Evolutionary conservation across 2,113 vertebrate genomes (phyloP), one percentile per base, ranked within the genome.

Genomic region (Poeciliopsis occidentalis): DNA sequence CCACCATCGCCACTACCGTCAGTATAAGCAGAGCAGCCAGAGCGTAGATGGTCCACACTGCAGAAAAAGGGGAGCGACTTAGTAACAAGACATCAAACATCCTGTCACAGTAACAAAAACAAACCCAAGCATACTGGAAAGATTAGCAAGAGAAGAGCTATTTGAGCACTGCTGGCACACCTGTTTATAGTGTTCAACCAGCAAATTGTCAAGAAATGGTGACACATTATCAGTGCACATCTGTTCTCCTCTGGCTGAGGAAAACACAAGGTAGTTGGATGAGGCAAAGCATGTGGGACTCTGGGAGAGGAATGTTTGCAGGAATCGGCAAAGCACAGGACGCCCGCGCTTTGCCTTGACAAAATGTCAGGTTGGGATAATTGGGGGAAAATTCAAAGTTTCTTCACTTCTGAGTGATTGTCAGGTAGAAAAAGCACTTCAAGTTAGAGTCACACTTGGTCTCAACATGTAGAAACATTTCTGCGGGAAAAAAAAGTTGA

Each of bases 11-110:
- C 37, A 97, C 96, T 60, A 96, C 95, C 0, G 96, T 97, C 44
- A 99, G 92, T 69, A 96, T 95, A 82, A 99, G 95, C 66, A 99
- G 95, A 2, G 95, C 96, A 22, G 96, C 96, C 67, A 99, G 95
- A 4, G 96, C 96, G 0, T 98, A 99, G 67, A 99, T 96, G 71
- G 96, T 98, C 97, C 97, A 98, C 82, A 97, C 97, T 99, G 77
- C 47, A 63, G 73, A 72, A 69, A 88, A 47, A 19, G 44, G 63
- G 60, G 64, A 75, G 60, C 8, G 10, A 64, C 7, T 57, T 27
- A 64, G 37, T 2, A 69, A 69, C 34, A 67, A 79, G 79, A 78
- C 77, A 72, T 85, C 75, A 87, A 30, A 34, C 4, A 65, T 27
- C 1, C 17, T 19, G 67, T 66, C 63, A 2, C 1, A 1, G n/a